Base-by-base conservation (phyloP, 2,888 invertebrate genomes). In the Parnassius glacialis region DNA sequence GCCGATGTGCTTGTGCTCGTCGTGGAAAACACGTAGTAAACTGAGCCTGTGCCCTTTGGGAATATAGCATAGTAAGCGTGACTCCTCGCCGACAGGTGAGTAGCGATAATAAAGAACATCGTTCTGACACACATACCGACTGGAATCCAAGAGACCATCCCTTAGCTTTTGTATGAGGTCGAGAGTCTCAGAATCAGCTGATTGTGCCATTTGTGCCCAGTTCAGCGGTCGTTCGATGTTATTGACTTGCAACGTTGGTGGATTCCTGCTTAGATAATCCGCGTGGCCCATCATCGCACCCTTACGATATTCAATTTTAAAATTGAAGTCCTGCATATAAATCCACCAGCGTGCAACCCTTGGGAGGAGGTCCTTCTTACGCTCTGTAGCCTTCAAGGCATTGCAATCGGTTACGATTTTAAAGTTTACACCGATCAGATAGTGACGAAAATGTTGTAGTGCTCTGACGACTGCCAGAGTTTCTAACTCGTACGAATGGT, bases 151-250 rank as follows among this genome's bases (percentile, higher is more conserved):
- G 0, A 65, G 9, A 2, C 56, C 47, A 34, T 56, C 55, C 9
- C n/a, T 11, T 10, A 47, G n/a, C 34, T 47, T 56, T 56, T 34
- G 56, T 11, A 57, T 16, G 45, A 68, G 48, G 1, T 64, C 50
- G 10, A 12, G 59, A 2, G 69, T 67, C 13, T 67, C 68, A 0
- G 44, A 3, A 13, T 70, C 66, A n/a, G 64, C 66, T 1, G 59
- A 12, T 45, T 72, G 68, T 1, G 69, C 69, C 0, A 69, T 62
- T 42, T 68, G 66, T 1, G 65, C 68, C 68, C 68, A 69, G 16
- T 69, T 70, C 1, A 51, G 59, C 2, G 66, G 67, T 25, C 25
- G n/a, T 25, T 48, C 2, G 10, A 64, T 51, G 25, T 65, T 44
- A 9, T 44, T 16, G 2, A 65, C 57, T n/a, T 50, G 34, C 16